Percentiles rank a stretch among this genome's conserved stretches.
Evolutionary conservation across 2,113 vertebrate genomes (phyloP).

Genomic region (Mus pahari): DNA sequence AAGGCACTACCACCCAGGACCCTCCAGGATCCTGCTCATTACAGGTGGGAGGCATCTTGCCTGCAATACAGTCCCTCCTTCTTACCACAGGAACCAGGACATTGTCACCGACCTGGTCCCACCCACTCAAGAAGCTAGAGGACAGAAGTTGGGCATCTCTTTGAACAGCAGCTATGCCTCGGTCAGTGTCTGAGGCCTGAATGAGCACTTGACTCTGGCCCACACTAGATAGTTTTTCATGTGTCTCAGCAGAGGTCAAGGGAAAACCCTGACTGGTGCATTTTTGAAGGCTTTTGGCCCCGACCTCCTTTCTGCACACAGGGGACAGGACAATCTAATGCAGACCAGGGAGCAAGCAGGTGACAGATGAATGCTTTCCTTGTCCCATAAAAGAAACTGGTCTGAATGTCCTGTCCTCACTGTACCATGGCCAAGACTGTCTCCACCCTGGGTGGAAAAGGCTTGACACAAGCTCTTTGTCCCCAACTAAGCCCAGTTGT

Average conservation of each 20-base stretch:
- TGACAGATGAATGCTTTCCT: constrained; percentile 66
- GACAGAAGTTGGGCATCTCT: not conserved
- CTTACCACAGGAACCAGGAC: not conserved
- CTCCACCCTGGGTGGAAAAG: not conserved
- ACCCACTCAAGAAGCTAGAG: not conserved
- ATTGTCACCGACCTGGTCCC: not conserved
- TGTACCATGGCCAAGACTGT: not conserved
- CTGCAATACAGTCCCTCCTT: not conserved
- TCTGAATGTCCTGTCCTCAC: not conserved
- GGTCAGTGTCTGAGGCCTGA: not conserved
- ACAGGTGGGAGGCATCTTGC: not conserved
- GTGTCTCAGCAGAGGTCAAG: not conserved
- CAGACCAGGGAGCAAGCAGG: not conserved
- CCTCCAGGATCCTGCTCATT: fast-evolving
- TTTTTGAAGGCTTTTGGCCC: not conserved
- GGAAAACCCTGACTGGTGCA: not conserved
- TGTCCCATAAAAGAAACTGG: constrained; percentile 65
- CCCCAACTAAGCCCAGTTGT: constrained; percentile 74
- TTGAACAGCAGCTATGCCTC: not conserved
- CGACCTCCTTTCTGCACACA: not conserved
- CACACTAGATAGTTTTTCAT: not conserved
- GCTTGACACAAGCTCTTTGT: constrained; percentile 22
- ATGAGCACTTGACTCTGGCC: not conserved
- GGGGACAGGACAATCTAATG: not conserved
- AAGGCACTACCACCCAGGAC: too few species aligned